Conservation (phyloP, 2,888 invertebrate species). For the Eristalis intricaria region DNA sequence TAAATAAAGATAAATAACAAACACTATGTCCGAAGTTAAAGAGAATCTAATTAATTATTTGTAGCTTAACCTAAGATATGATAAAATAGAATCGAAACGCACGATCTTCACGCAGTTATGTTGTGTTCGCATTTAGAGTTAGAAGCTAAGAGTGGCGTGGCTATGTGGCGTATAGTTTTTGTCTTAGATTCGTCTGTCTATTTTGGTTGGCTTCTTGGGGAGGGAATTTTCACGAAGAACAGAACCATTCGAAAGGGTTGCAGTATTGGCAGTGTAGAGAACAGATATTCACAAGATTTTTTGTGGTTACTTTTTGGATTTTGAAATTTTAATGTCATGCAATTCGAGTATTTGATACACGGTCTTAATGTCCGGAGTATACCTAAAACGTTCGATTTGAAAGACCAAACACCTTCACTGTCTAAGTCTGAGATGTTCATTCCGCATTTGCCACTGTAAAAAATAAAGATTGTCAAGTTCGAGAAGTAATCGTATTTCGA, state of each 20-base stretch:
- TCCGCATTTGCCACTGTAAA: no score
- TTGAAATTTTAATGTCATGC: no score
- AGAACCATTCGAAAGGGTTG: slow-evolving; percentile 36
- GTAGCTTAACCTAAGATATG: slow-evolving; percentile 41
- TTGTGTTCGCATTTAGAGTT: slow-evolving; percentile 62
- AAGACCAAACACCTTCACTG: no score
- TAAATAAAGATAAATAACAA: slow-evolving; percentile 29
- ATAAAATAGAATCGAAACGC: slow-evolving; percentile 40
- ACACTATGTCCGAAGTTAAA: slow-evolving; percentile 48
- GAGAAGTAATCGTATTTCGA: no score
- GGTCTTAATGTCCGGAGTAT: no score
- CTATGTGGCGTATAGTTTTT: slow-evolving; percentile 22
- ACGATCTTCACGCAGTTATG: slow-evolving; percentile 36
- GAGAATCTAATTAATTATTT: slow-evolving; percentile 54
- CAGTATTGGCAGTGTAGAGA: not conserved
- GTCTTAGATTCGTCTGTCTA: not conserved
- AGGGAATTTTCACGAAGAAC: slow-evolving; percentile 11
- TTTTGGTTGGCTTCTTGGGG: slow-evolving; percentile 30
- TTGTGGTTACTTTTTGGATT: no score
- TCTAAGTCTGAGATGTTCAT: no score
- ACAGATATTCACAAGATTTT: slow-evolving; percentile 3
- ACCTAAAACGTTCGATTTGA: no score
- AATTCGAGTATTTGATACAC: no score
- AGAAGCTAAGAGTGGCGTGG: slow-evolving; percentile 42
- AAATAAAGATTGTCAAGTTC: no score